Base-by-base conservation (phyloP, 2,888 invertebrate species). In the Thumatha senex region DNA sequence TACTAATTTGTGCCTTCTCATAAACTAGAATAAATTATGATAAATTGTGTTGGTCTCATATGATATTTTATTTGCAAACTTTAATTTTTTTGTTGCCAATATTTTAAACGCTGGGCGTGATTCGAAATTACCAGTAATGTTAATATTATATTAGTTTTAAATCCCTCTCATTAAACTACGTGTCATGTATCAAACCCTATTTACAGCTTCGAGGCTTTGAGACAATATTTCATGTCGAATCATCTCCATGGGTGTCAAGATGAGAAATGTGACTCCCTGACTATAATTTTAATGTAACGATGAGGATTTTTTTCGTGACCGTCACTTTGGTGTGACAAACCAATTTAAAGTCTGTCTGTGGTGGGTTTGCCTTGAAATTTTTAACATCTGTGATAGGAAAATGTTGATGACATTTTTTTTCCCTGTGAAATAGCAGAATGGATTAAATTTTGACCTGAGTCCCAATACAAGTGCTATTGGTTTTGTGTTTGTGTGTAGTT, bases 401-500 rank as follows among this genome's bases (percentile, higher is more conserved):
- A 71, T 62, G 66, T 72, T 65, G 68, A 60, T 70, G 63, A 49
- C 70, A 62, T 60, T 69, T 58, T 42, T 58, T 51, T 54, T 70
- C 54, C 64, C 69, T 58, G 9, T 36, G 63, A 70, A 68, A 24
- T 14, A 53, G 49, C 61, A 55, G 52, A 61, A 70, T 68, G 56
- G 48, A 63, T 63, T 74, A 52, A 64, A 56, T 51, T 63, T 66
- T 65, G 70, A 73, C 58, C 72, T 80, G 18, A 78, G 81, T 88
- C 86, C 84, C 84, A 89, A 88, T 83, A 69, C 76, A 43, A 34
- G 38, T 56, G 69, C 36, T 74, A 77, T 68, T 68, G 61, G 74
- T 82, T 83, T 84, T 68, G 71, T 78, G 84, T 80, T 84, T 84
- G 70, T 77, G 71, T 80, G 76, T 67, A 74, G 76, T 79, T 78